Evolutionary conservation across 2,113 vertebrate species (phyloP).

Genomic region (Phoxinus phoxinus): DNA sequence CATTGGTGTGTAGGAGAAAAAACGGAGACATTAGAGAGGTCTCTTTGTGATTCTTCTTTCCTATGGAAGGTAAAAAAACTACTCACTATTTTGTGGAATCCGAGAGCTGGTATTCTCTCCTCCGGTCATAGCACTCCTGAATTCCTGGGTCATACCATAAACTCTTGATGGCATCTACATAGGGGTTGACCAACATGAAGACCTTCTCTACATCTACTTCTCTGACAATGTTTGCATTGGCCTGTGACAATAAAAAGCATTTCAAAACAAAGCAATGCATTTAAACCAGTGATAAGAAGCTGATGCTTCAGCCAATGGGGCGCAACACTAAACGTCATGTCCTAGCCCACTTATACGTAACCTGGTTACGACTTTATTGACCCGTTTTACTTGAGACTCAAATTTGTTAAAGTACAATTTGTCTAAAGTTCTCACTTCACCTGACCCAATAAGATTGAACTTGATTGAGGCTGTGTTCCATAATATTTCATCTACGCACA

Average conservation of each 20-base stretch:
- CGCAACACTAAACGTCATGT: not conserved
- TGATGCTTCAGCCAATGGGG: not conserved
- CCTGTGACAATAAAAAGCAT: constrained; percentile 64
- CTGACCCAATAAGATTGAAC: constrained; percentile 40
- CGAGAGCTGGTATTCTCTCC: constrained; percentile 85
- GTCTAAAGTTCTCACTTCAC: constrained; percentile 1
- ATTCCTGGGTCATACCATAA: constrained; percentile 85
- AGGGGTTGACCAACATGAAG: constrained; percentile 65
- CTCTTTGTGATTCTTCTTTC: not conserved
- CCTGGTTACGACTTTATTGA: constrained; percentile 18
- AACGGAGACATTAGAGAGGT: not conserved
- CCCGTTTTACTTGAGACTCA: not conserved
- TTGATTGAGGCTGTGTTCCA: constrained; percentile 33
- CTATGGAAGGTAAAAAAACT: not conserved
- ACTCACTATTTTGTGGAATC: constrained; percentile 88
- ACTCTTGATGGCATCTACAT: constrained; percentile 82
- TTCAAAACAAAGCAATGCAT: not conserved
- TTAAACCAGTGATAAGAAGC: not conserved
- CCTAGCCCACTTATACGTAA: constrained; percentile 1
- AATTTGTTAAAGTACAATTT: constrained; percentile 4
- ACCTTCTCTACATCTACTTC: constrained; percentile 81
- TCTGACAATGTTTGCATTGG: constrained; percentile 73
- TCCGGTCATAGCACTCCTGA: constrained; percentile 82
- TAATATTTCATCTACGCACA: constrained; percentile 22
- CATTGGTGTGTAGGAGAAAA: not conserved